phyloP scores from a whole-genome alignment of 2,797 vertebrate genomes.

The Anisognathus igniventris region DNA sequence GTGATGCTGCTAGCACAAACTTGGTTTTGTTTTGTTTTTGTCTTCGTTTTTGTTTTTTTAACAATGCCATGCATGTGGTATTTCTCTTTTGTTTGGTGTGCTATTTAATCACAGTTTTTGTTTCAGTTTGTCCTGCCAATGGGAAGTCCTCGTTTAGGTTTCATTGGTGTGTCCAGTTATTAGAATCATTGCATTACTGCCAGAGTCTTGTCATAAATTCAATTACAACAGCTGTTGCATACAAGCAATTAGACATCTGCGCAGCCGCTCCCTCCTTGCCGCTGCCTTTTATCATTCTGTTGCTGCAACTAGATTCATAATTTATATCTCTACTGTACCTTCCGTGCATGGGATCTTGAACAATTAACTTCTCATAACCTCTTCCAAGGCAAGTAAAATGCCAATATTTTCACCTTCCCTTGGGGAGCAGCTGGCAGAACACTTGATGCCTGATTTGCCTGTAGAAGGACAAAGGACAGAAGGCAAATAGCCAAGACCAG shows the following conservation, averaged over 20 bases:
- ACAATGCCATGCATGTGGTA: accelerated
- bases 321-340: neutral
- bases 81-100: neutral
- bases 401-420: neutral
- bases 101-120: neutral
- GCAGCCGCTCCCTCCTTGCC: neutral
- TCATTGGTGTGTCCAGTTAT: slow-evolving; percentile 5
- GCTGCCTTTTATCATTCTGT: neutral
- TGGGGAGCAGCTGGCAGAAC: neutral
- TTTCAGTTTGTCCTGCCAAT: neutral
- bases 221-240: slow-evolving; percentile 28
- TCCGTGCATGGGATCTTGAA: neutral
- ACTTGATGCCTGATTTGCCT: neutral
- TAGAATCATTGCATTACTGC: neutral
- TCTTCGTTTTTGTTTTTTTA: neutral
- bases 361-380: neutral
- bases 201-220: slow-evolving; percentile 28
- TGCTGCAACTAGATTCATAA: slow-evolving; percentile 10
- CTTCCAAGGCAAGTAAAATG: neutral
- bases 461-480: neutral
- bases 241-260: slow-evolving; percentile 13
- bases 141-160: neutral
- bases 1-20: neutral
- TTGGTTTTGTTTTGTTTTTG: neutral
- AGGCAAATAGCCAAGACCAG: neutral